These are phyloP conservation scores for Chaetura pelagica DNA, from an alignment of 2,113 vertebrate genomes.

Conservation along the genomic window DNA sequence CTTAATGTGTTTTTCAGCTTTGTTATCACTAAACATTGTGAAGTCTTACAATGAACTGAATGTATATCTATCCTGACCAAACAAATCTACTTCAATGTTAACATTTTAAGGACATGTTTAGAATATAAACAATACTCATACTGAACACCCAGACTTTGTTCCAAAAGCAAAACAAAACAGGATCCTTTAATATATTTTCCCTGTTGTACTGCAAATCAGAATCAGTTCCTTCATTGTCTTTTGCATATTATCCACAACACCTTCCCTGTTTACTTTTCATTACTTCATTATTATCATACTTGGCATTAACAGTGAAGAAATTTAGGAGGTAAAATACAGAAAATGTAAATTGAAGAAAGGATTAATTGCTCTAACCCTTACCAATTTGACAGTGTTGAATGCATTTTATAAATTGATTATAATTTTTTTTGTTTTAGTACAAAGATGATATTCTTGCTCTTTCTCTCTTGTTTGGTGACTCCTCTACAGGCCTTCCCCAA, in stretches of 20 bases:
- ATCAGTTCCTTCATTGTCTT: neutral
- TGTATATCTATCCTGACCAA: constrained; percentile 48
- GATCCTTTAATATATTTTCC: constrained; percentile 11
- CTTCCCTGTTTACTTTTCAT: neutral
- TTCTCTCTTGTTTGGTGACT: neutral
- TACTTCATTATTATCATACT: no score
- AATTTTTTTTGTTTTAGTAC: neutral
- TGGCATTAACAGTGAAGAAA: neutral
- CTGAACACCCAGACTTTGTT: constrained; percentile 16
- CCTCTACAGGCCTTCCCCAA: neutral
- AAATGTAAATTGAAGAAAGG: neutral
- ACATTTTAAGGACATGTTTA: constrained; percentile 49
- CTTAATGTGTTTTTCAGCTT: constrained; percentile 62
- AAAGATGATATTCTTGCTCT: neutral
- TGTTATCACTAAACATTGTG: constrained; percentile 37
- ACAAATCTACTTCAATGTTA: constrained; percentile 45
- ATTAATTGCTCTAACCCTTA: neutral
- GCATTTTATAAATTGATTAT: neutral
- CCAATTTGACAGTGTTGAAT: neutral
- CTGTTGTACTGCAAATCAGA: constrained; percentile 1
- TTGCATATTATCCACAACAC: neutral
- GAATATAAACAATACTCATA: neutral
- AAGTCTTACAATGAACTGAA: constrained; percentile 46
- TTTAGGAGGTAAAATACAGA: neutral
- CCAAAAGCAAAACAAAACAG: neutral